Evolutionary conservation across 2,888 invertebrate genomes (phyloP).

Genomic region (Apotomis betuletana): DNA sequence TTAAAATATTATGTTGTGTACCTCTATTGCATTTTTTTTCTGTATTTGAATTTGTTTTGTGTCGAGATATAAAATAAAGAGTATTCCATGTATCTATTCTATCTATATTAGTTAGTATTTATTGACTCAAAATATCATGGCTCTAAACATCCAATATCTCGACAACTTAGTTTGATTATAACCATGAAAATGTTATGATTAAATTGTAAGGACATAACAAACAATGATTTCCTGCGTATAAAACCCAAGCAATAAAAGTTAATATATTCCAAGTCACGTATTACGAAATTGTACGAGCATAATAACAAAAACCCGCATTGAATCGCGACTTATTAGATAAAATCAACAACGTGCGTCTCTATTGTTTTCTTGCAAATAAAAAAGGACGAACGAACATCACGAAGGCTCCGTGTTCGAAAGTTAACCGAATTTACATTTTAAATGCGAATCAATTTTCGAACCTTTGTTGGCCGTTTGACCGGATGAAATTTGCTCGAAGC

Average conservation of each 20-base stretch:
- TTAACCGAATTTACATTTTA: conserved; percentile 70
- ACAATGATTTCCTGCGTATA: conserved; percentile 24
- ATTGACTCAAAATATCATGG: no score
- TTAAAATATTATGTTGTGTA: no score
- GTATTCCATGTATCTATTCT: no score
- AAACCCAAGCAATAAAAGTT: conserved; percentile 26
- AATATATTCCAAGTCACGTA: conserved; percentile 42
- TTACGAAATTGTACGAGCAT: conserved; percentile 41
- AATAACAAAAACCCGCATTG: conserved; percentile 34
- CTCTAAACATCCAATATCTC: not conserved
- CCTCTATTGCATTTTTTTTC: no score
- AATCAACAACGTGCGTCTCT: conserved; percentile 48
- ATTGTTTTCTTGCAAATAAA: conserved; percentile 49
- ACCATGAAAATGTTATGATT: conserved; percentile 13
- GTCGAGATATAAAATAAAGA: no score
- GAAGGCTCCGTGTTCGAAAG: conserved; percentile 47
- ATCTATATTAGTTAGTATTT: no score
- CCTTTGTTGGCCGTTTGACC: conserved; percentile 41
- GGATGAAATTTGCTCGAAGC: conserved; percentile 23
- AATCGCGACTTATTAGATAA: conserved; percentile 47
- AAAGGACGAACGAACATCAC: conserved; percentile 42
- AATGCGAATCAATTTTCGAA: conserved; percentile 64
- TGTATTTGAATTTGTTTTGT: no score
- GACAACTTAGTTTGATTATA: not conserved
- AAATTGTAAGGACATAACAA: conserved; percentile 32